These are phyloP conservation scores for Pseudochirops cupreus DNA, from an alignment of 2,797 vertebrate species.

Conservation along the genomic window DNA sequence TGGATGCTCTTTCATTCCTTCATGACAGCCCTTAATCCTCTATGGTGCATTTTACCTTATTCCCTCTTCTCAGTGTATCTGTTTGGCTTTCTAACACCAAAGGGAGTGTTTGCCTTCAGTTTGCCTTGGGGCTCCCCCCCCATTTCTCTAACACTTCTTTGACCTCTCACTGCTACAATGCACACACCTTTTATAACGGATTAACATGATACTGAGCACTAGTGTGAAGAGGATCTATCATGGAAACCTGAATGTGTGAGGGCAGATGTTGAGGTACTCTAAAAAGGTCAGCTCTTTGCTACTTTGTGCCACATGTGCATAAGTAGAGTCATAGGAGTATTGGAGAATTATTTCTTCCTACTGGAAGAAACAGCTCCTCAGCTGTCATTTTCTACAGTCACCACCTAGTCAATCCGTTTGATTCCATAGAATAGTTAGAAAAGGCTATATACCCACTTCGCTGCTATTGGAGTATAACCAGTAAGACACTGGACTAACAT, in stretches of 20 bases:
- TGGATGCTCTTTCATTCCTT: neutral
- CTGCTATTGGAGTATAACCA: neutral
- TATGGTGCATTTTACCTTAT: neutral
- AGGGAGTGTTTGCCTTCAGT: neutral
- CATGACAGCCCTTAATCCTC: neutral
- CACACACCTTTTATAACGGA: neutral
- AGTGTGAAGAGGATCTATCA: neutral
- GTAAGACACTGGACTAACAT: neutral
- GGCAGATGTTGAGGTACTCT: neutral
- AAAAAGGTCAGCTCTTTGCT: neutral
- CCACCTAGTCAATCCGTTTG: neutral
- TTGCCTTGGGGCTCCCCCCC: neutral
- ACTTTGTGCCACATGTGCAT: neutral
- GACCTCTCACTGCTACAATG: neutral
- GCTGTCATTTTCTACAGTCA: neutral
- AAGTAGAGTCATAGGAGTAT: conserved; percentile 1
- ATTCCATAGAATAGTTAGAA: neutral
- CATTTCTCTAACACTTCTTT: neutral
- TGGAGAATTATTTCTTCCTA: conserved; percentile 14
- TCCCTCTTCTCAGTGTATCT: neutral
- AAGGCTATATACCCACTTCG: too few species aligned
- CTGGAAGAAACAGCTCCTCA: neutral
- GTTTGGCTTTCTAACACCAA: neutral
- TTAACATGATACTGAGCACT: neutral
- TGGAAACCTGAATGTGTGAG: neutral